Conservation (phyloP, 2,888 invertebrate species). For the Onthophagus sagittarius region DNA sequence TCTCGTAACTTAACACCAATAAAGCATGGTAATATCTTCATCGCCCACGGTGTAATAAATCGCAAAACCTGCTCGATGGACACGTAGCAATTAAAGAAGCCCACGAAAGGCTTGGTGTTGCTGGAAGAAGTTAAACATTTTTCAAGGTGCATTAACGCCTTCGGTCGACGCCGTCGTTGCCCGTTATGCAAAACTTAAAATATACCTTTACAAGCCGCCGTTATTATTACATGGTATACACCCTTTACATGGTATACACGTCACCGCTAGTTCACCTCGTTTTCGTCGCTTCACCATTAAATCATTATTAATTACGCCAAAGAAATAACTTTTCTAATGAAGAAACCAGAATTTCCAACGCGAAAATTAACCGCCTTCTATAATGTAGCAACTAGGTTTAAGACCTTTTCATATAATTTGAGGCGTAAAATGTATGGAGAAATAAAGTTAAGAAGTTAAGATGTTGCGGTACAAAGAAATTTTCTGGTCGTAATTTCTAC, state of each 20-base stretch:
- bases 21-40: not conserved
- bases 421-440: no score
- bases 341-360: no score
- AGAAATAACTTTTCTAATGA: not conserved
- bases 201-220: not conserved
- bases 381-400: no score
- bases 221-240: not conserved
- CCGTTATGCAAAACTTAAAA: not conserved
- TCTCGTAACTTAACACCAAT: not conserved
- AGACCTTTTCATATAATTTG: no score
- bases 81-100: not conserved
- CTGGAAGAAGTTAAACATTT: not conserved
- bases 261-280: not conserved
- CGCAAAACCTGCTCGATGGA: not conserved
- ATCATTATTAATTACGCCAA: not conserved
- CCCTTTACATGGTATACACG: not conserved
- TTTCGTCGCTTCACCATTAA: not conserved
- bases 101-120: not conserved
- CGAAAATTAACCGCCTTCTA: no score
- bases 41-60: not conserved
- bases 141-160: not conserved
- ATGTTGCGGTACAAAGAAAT: not conserved
- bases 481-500: not conserved
- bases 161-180: not conserved
- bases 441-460: not conserved